Evolutionary conservation across 23 tunicate genomes (phyloP).

Genomic region (Phallusia fumigata): DNA sequence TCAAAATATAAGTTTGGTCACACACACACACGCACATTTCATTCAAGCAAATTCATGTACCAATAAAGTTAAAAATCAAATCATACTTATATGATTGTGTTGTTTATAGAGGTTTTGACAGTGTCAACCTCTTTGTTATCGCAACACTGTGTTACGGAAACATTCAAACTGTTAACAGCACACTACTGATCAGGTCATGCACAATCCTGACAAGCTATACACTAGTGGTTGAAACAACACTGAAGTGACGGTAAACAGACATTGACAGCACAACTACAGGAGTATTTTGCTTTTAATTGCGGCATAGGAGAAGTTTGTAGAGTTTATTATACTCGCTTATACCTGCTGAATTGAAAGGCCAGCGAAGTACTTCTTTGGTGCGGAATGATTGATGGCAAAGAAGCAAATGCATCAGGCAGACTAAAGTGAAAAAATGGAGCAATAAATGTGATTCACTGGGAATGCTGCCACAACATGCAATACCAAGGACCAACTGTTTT

Average conservation of each 20-base stretch:
- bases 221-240: neutral
- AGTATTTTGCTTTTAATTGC: neutral
- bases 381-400: slow-evolving; percentile 25
- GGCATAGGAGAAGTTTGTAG: neutral
- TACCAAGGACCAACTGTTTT: too few relatives aligned
- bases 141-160: neutral
- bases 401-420: slow-evolving; percentile 60
- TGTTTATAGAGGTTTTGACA: too few relatives aligned
- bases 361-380: slow-evolving; percentile 41
- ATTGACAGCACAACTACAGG: neutral
- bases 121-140: neutral
- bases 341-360: slow-evolving; percentile 27
- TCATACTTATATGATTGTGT: too few relatives aligned
- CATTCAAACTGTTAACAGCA: neutral
- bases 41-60: too few relatives aligned
- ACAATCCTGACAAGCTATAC: neutral
- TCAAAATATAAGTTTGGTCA: neutral
- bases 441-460: neutral
- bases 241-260: neutral
- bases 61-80: too few relatives aligned
- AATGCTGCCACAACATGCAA: neutral
- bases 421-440: slow-evolving; percentile 20
- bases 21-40: neutral
- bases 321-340: neutral
- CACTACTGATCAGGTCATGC: slow-evolving; percentile 12